phyloP scores from a whole-genome alignment of 2,797 vertebrate species.

The Jordanella pulchra region DNA sequence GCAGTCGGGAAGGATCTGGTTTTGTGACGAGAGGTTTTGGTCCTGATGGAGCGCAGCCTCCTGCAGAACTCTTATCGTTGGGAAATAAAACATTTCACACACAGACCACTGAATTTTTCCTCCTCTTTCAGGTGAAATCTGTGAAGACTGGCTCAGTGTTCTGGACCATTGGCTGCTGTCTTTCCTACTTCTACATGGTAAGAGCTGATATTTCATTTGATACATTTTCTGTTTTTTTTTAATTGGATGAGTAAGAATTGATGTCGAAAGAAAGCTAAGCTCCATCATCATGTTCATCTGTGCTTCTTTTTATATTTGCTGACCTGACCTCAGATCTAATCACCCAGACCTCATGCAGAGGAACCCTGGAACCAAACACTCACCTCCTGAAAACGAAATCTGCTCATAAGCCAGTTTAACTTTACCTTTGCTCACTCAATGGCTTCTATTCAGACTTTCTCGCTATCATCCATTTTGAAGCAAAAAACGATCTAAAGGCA shows the following conservation, averaged over 20 bases:
- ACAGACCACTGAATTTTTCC: not conserved
- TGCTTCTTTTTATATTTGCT: not conserved
- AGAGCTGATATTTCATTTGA: constrained; percentile 51
- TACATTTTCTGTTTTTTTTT: not conserved
- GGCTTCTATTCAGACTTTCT: not conserved
- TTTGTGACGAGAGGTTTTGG: too few species aligned
- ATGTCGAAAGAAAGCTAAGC: not conserved
- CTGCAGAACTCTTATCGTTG: too few species aligned
- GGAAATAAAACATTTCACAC: too few species aligned
- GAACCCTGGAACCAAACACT: not conserved
- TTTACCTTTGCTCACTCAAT: not conserved
- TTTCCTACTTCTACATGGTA: constrained; percentile 99
- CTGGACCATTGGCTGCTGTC: constrained; percentile 97
- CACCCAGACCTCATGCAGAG: not conserved
- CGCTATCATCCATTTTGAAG: not conserved
- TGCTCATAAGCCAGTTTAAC: not conserved
- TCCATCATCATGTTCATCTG: not conserved
- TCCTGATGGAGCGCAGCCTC: too few species aligned
- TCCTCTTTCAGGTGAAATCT: constrained; percentile 88
- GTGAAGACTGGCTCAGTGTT: constrained; percentile 98
- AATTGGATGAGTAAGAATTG: not conserved
- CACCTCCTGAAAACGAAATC: not conserved
- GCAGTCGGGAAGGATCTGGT: too few species aligned
- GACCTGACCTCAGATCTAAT: not conserved
- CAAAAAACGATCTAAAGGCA: not conserved